Evolutionary conservation across 2,797 vertebrate genomes (phyloP).

Genomic region (Phrynocephalus vlangalii): DNA sequence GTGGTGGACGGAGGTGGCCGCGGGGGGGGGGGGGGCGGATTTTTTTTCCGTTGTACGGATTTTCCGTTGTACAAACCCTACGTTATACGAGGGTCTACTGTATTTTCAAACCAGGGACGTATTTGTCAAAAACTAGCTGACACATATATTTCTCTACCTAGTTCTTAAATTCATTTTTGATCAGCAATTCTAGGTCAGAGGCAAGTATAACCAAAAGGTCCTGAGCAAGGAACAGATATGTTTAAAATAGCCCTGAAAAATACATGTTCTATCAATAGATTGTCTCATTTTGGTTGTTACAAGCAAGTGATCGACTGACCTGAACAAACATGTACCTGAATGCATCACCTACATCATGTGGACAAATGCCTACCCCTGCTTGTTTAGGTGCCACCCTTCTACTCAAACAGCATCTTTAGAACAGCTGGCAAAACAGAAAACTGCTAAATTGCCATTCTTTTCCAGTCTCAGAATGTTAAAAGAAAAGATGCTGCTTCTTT

Average conservation of each 20-base stretch:
- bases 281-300: no score
- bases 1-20: no score
- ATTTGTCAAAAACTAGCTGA: not conserved
- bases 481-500: no score
- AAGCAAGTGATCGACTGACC: not conserved
- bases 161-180: not conserved
- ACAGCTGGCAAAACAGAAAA: no score
- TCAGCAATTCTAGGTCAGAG: not conserved
- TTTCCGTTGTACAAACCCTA: no score
- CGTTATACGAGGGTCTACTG: no score
- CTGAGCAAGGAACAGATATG: not conserved
- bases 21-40: no score
- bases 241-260: not conserved
- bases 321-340: not conserved
- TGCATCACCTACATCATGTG: not conserved
- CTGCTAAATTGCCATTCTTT: no score
- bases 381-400: not conserved
- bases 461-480: no score
- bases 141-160: no score
- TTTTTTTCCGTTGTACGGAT: no score
- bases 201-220: not conserved
- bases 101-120: not conserved
- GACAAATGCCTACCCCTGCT: not conserved
- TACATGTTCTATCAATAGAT: no score
- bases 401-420: not conserved